Evolutionary conservation across 2,888 invertebrate genomes (phyloP).

Genomic region (Perdita meconis): DNA sequence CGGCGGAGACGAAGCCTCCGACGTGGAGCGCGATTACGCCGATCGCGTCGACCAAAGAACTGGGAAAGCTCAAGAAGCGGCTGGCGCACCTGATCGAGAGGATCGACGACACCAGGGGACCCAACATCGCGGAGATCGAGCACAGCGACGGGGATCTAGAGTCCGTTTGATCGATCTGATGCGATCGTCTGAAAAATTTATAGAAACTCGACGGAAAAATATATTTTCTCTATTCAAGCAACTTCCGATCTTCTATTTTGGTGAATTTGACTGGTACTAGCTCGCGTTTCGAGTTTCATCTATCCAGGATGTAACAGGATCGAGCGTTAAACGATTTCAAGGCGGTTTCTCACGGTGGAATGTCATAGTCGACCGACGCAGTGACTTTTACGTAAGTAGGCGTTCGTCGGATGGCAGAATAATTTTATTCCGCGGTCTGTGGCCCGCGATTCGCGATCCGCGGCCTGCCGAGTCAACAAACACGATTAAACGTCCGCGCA

Average conservation of each 20-base stretch:
- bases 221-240: no score
- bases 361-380: neutral
- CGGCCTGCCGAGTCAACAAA: slow-evolving; percentile 12
- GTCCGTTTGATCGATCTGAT: neutral
- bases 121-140: slow-evolving; percentile 73
- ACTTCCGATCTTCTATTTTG: no score
- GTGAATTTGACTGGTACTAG: no score
- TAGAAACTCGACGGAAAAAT: no score
- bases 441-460: neutral
- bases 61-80: slow-evolving; percentile 79
- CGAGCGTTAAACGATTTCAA: no score
- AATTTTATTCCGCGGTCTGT: slow-evolving; percentile 22
- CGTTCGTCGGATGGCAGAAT: neutral
- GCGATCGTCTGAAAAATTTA: no score
- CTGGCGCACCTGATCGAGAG: slow-evolving; percentile 76
- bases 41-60: slow-evolving; percentile 75
- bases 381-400: slow-evolving; percentile 29
- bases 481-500: slow-evolving; percentile 28
- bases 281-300: no score
- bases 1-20: slow-evolving; percentile 83
- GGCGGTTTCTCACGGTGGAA: no score
- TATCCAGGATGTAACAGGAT: no score
- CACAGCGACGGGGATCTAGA: slow-evolving; percentile 20
- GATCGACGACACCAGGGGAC: slow-evolving; percentile 65
- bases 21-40: slow-evolving; percentile 80